These are phyloP conservation scores for Danio rerio DNA, from an alignment of 2,113 vertebrate species.

Conservation along the genomic window DNA sequence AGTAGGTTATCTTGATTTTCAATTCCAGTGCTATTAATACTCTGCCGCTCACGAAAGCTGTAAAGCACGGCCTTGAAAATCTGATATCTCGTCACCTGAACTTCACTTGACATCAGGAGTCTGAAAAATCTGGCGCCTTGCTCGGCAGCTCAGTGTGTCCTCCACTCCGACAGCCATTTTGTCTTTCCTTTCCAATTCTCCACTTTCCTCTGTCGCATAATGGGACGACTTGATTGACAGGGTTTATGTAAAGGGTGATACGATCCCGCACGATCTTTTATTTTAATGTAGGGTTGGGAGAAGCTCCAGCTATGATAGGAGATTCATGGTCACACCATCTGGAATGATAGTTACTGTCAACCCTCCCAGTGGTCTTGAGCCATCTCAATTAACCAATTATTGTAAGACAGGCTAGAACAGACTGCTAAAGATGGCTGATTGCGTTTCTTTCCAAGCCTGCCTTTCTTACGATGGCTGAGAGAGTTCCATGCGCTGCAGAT, in stretches of 20 bases:
- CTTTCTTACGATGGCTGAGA: no score
- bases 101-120: slow-evolving; percentile 49
- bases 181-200: slow-evolving; percentile 25
- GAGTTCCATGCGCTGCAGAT: no score
- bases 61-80: slow-evolving; percentile 40
- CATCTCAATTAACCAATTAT: slow-evolving; percentile 25
- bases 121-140: slow-evolving; percentile 48
- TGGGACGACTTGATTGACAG: slow-evolving; percentile 18
- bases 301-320: background rate
- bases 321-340: slow-evolving; percentile 23
- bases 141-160: slow-evolving; percentile 22
- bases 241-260: slow-evolving; percentile 2
- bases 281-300: background rate
- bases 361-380: slow-evolving; percentile 1
- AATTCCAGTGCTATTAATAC: slow-evolving; percentile 47
- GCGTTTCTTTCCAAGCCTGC: no score
- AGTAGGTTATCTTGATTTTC: slow-evolving; percentile 27
- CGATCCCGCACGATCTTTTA: background rate
- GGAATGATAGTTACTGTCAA: slow-evolving; percentile 36
- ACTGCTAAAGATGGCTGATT: background rate
- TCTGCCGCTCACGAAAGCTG: slow-evolving; percentile 42
- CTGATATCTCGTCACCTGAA: slow-evolving; percentile 47
- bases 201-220: background rate
- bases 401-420: background rate
- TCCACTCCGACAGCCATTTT: background rate